Evolutionary conservation across 2,888 invertebrate genomes (phyloP), one percentile per base, ranked within the genome.

Genomic region (Agrilus mali): DNA sequence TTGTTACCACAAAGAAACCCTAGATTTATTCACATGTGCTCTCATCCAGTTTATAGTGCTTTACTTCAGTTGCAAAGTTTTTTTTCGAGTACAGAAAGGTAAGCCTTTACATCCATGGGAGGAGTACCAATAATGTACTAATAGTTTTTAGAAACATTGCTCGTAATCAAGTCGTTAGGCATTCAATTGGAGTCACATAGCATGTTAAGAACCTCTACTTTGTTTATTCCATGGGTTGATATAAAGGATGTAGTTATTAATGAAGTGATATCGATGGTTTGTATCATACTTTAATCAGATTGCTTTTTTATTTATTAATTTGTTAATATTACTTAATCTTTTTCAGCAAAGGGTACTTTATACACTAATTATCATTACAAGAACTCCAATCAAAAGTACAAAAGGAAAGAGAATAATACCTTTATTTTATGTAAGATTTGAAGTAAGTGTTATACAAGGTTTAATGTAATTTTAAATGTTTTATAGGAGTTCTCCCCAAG

Each of bases 261-360:
- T 44, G 70, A 70, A 60, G 68, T 69, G 1, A 61, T 70, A 17
- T 63, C 64, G 38, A 57, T 66, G 58, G 70, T 70, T 55, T 47
- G 58, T 50, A 36, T 13, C 20, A 16, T 5, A 36, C 4, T 20
- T 27, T 41, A 7, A 4, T 33, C 12, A 2, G 17, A 7, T 17
- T 40, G 7, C 39, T 37, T 44, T 15, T 43, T 35, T 27, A 22
- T 31, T 35, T 39, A 1, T 40, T 31, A n/a, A 22, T 31, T 35
- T 39, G 1, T 40, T 31, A n/a, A 27, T 34, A 42, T 38, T 14
- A 42, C 4, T 22, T 15, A 16, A 15, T 2, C 7, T 36, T 22
- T 57, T 57, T 27, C 46, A 69, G 69, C 54, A 69, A 43, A 60
- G 65, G 45, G 59, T 68, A 4, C 62, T 66, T 39, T 67, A 66